Evolutionary conservation across 2,113 vertebrate genomes (phyloP), one percentile per base, ranked within the genome.

Genomic region (Hypocryptadius cinnamomeus): DNA sequence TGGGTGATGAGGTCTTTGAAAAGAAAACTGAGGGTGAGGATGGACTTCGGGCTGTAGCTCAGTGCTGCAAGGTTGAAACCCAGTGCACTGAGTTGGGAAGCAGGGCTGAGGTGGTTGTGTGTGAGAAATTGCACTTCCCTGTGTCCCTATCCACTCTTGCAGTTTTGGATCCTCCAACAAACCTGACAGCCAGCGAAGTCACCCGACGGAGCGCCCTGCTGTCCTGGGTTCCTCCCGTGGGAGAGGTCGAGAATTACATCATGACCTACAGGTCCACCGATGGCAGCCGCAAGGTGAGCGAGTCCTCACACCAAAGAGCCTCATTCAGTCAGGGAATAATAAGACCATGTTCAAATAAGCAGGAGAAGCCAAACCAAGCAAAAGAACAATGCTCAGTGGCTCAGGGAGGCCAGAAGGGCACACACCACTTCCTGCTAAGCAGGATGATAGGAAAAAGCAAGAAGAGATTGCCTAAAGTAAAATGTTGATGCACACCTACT

Each of bases 221-320:
- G 47, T 99, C 99, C 90, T 99, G 99, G 99, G 98, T 98, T 83
- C 98, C 99, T 12, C 99, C 99, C 6, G 15, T 98, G 59, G 98
- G 99, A 22, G 98, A 98, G 69, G 98, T 99, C 0, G 99, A 99
- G 96, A 99, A 99, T 96, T 99, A 99, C n/a, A 45, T 99, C 97
- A 98, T 99, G 95, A 99, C 98, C 47, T 99, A 99, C 96, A 99
- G 98, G 97, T 97, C 99, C 19, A 89, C 94, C 0, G 98, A 99
- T 1, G 98, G 99, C 81, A 99, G 97, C 96, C 97, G 98, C 11
- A 99, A 99, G 97, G 99, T 99, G 96, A 96, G 98, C 18, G 95
- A 95, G 98, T 53, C 27, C 66, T 88, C 48, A 5, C 45, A n/a
- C 27, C 40, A 66, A 59, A 20, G 45, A 64, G 30, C 6, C 28